phyloP scores from a whole-genome alignment of 2,113 vertebrate species.

The Azemiops feae region DNA sequence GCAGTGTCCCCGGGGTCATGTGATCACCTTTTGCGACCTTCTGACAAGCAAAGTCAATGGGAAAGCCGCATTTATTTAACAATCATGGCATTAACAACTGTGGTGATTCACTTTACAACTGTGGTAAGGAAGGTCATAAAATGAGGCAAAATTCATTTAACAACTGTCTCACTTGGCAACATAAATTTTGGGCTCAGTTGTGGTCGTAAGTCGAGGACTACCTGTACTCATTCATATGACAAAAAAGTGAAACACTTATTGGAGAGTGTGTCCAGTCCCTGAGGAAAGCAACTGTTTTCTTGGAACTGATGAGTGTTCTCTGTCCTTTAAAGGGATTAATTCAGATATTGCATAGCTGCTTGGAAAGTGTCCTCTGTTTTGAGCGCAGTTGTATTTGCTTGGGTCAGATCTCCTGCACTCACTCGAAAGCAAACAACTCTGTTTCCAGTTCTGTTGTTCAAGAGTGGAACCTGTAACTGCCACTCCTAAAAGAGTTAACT shows the following conservation, averaged over 20 bases:
- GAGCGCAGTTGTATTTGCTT: constrained; percentile 41
- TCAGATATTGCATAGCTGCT: constrained; percentile 29
- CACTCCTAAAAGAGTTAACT: constrained; percentile 71
- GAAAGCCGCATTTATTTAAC: no score
- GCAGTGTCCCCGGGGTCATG: no score
- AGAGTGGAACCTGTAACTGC: constrained; percentile 53
- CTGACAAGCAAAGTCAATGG: no score
- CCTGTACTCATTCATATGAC: neutral
- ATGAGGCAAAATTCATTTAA: no score
- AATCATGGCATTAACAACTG: no score
- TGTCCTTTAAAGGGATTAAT: constrained; percentile 58
- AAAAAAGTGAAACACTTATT: neutral
- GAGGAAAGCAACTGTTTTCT: constrained; percentile 26
- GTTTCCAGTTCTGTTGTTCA: constrained; percentile 48
- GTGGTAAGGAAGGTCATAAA: no score
- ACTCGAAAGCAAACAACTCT: constrained; percentile 42
- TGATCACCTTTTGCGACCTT: no score
- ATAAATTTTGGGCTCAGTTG: no score
- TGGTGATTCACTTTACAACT: no score
- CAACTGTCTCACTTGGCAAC: no score
- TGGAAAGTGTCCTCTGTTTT: constrained; percentile 35
- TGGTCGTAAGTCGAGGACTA: no score
- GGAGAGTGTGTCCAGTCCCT: neutral
- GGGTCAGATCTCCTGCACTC: constrained; percentile 23
- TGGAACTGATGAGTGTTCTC: constrained; percentile 26